These are phyloP conservation scores for Steinernema hermaphroditum DNA, from an alignment of 2,888 invertebrate genomes.

Conservation along the genomic window DNA sequence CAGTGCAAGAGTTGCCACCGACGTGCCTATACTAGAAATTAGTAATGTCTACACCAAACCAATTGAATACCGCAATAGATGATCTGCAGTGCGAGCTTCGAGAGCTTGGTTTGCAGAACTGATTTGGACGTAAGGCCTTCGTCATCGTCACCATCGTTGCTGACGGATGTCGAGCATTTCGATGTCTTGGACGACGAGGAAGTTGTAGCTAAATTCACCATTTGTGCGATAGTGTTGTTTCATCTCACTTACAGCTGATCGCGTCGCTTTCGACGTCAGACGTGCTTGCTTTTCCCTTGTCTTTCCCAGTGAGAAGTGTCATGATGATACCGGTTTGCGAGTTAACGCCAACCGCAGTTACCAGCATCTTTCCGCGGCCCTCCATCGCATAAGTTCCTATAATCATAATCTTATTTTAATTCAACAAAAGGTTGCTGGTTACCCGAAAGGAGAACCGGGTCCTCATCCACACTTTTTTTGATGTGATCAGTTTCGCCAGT, in stretches of 20 bases:
- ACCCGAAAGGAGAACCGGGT: slow-evolving; percentile 93
- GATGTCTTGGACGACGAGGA: slow-evolving; percentile 47
- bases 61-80: slow-evolving; percentile 57
- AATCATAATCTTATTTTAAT: slow-evolving; percentile 31
- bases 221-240: not conserved
- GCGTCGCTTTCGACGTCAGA: slow-evolving; percentile 30
- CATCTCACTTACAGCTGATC: slow-evolving; percentile 36
- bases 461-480: slow-evolving; percentile 87
- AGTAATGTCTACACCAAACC: not conserved
- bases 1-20: slow-evolving; percentile 64
- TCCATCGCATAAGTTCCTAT: slow-evolving; percentile 96
- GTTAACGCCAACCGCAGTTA: slow-evolving; percentile 94
- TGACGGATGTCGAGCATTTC: slow-evolving; percentile 46
- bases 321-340: slow-evolving; percentile 81
- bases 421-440: too few species aligned
- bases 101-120: slow-evolving; percentile 63
- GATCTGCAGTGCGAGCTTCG: slow-evolving; percentile 63
- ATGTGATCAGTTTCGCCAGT: slow-evolving; percentile 99
- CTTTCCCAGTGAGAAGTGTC: slow-evolving; percentile 46
- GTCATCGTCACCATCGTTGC: slow-evolving; percentile 39
- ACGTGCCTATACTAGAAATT: slow-evolving; percentile 57
- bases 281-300: slow-evolving; percentile 32
- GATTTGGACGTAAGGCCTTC: slow-evolving; percentile 61
- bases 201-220: slow-evolving; percentile 43
- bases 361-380: slow-evolving; percentile 93